Conservation (phyloP, 2,888 invertebrate species). For the Exocentrus adspersus region DNA sequence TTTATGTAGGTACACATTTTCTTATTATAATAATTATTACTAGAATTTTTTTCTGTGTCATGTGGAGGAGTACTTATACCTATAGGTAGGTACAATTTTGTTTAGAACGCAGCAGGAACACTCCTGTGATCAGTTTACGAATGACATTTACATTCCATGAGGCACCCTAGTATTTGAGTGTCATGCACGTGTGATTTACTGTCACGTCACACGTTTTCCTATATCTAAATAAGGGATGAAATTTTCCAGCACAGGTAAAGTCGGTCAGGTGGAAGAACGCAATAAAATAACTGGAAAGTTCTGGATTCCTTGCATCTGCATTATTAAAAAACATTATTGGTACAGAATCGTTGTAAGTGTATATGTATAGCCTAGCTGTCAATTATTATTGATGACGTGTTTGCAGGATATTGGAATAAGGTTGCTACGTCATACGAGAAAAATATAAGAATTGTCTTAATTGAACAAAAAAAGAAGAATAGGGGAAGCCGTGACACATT, state of each 20-base stretch:
- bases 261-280: background rate
- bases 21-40: too few species aligned
- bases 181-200: background rate
- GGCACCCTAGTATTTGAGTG: background rate
- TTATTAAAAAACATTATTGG: background rate
- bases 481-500: too few species aligned
- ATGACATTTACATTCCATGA: background rate
- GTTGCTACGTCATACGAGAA: too few species aligned
- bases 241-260: background rate
- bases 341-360: too few species aligned
- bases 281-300: constrained; percentile 10
- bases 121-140: background rate
- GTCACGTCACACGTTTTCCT: background rate
- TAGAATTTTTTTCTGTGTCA: too few species aligned
- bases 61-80: too few species aligned
- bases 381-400: background rate
- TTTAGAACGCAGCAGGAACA: background rate
- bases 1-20: too few species aligned
- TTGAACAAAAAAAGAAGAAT: too few species aligned
- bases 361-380: background rate
- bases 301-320: constrained; percentile 1
- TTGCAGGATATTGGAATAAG: background rate
- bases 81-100: background rate
- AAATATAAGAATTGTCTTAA: too few species aligned
- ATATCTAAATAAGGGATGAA: background rate